A percentile compares a stretch with the other conserved stretches of the same genome.
These are phyloP conservation scores for Cecidostiba fungosa DNA, from an alignment of 2,888 invertebrate genomes.

Conservation along the genomic window DNA sequence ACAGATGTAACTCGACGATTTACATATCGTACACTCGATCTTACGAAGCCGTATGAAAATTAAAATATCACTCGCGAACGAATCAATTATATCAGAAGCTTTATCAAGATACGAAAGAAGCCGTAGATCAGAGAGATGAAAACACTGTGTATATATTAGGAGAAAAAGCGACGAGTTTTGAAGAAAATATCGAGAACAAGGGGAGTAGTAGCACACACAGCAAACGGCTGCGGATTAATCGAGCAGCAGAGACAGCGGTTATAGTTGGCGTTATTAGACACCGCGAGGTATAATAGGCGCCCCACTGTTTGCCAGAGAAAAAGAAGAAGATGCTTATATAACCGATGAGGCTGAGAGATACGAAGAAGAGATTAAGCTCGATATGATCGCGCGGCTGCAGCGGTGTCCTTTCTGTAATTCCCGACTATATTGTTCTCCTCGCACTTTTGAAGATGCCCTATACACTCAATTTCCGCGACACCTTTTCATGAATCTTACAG, in stretches of 20 bases:
- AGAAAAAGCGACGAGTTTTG: constrained; percentile 29
- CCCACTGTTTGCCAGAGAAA: constrained; percentile 24
- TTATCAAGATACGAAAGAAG: constrained; percentile 24
- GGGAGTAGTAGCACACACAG: constrained; percentile 12
- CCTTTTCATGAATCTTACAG: neutral
- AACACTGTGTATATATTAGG: too few species aligned
- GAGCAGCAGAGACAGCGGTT: constrained; percentile 7
- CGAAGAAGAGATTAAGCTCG: constrained; percentile 66
- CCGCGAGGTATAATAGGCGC: constrained; percentile 42
- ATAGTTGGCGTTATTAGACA: constrained; percentile 56
- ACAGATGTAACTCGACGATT: neutral
- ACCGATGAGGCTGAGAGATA: constrained; percentile 62
- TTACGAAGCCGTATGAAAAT: neutral
- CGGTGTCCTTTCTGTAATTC: constrained; percentile 40
- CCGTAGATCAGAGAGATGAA: neutral
- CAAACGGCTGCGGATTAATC: constrained; percentile 6
- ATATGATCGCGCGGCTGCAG: constrained; percentile 44
- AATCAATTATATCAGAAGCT: constrained; percentile 1
- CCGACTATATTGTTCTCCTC: neutral
- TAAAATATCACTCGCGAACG: neutral
- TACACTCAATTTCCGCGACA: neutral
- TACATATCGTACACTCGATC: constrained; percentile 13
- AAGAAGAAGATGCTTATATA: too few species aligned
- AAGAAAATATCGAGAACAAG: constrained; percentile 49
- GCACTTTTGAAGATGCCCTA: neutral